Conservation (phyloP, 1,140 invertebrate species). For the Portunus trituberculatus region DNA sequence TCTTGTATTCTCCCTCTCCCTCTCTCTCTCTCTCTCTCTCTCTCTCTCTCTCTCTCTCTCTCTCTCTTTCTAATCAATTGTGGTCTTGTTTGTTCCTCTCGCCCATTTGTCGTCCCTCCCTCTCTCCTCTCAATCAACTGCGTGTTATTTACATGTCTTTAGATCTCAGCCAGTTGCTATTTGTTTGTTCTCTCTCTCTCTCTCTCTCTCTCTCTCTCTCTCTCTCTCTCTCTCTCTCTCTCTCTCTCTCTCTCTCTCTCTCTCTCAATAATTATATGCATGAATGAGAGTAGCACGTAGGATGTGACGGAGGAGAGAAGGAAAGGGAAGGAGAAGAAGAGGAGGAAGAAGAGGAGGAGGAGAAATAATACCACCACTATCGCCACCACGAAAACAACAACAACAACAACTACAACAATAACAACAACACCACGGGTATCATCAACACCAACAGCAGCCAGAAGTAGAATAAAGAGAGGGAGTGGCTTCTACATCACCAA, state of each 20-base stretch:
- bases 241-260: conserved; percentile 12
- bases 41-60: not conserved
- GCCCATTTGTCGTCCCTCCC: not conserved
- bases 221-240: conserved; percentile 20
- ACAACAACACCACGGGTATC: no score
- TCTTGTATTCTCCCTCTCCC: not conserved
- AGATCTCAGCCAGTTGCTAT: not conserved
- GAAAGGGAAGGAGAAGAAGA: not conserved
- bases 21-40: not conserved
- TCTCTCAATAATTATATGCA: no score
- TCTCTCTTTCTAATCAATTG: not conserved
- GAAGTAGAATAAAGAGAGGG: no score
- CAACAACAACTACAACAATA: no score
- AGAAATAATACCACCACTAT: not conserved
- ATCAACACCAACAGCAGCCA: no score
- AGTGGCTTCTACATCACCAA: no score
- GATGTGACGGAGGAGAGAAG: not conserved
- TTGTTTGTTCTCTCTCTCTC: not conserved
- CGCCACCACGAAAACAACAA: no score
- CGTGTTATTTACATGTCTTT: not conserved
- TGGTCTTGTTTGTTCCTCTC: not conserved
- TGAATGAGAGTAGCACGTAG: not conserved
- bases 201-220: conserved; percentile 20
- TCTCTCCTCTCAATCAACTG: not conserved
- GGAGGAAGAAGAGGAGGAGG: not conserved